Percentiles rank a stretch among this genome's conserved stretches.
Evolutionary conservation across 1,140 invertebrate species (phyloP).

Genomic region (Drosophila simulans): DNA sequence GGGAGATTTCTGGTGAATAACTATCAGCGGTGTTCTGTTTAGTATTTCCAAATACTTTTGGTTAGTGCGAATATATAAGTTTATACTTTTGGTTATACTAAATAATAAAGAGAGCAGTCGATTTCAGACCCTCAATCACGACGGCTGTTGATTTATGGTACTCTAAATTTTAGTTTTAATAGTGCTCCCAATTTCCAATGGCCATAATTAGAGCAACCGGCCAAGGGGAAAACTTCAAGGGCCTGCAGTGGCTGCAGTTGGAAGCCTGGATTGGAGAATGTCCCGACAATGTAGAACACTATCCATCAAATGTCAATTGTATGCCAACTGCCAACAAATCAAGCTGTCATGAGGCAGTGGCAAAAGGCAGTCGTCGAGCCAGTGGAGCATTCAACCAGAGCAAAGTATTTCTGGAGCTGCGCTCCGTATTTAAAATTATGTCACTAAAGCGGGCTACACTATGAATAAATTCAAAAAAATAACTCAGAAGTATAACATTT

Average conservation of each 20-base stretch:
- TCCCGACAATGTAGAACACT: conserved; percentile 80
- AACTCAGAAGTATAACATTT: too few species aligned
- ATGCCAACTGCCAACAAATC: conserved; percentile 82
- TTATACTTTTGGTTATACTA: too few species aligned
- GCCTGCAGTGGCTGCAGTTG: conserved; percentile 19
- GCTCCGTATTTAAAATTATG: conserved; percentile 82
- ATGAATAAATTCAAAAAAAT: background rate
- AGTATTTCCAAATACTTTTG: too few species aligned
- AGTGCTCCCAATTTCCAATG: conserved; percentile 4
- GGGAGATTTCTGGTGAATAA: too few species aligned
- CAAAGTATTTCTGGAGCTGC: conserved; percentile 74
- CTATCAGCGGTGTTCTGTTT: too few species aligned
- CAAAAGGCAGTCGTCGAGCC: conserved; percentile 56
- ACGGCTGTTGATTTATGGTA: too few species aligned
- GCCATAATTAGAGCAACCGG: conserved; percentile 55
- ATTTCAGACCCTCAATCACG: too few species aligned
- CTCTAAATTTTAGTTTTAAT: background rate
- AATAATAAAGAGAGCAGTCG: too few species aligned
- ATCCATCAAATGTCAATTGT: conserved; percentile 83
- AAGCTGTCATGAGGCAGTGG: conserved; percentile 71
- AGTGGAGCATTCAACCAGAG: conserved; percentile 67
- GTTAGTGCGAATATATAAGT: too few species aligned
- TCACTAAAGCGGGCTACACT: conserved; percentile 52
- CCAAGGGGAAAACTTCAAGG: conserved; percentile 13
- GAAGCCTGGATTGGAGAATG: conserved; percentile 54